Evolutionary conservation across 2,888 invertebrate species (phyloP), one percentile per base, ranked within the genome.

Genomic region (Incurvaria masculella): DNA sequence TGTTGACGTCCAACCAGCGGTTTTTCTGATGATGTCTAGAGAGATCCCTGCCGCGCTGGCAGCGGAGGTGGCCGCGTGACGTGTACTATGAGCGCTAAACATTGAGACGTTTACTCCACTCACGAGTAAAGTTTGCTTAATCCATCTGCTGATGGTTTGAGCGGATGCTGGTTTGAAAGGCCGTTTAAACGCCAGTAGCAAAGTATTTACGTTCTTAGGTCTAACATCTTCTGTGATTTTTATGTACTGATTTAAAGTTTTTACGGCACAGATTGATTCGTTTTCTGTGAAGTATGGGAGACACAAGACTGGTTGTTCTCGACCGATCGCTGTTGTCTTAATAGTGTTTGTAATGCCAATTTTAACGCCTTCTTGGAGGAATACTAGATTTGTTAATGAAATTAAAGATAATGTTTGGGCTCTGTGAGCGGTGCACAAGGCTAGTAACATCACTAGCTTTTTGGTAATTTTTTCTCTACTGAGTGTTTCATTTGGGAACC

Each of bases 391-490:
- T 11, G 21, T 18, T 2, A 51, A 14, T 49, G 27, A 49, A n/a
- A 55, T 50, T 19, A 51, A 21, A 4, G 55, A 52, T 3, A 53
- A 18, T 1, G 53, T 53, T 42, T 55, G 52, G 2, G 33, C 21
- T 27, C 53, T 49, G 16, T 55, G 53, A 2, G 49, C 51, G 16
- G 53, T 49, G 2, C 46, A 39, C 18, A 55, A 42, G 1, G 51
- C 51, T 17, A 54, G 33, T 6, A 52, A 21, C 5, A 45, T 39
- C 8, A 48, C 47, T 4, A 42, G 21, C 43, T 51, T 53, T 45
- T 47, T 51, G 17, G 44, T 47, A 6, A 46, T 8, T 17, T 23
- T 38, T 39, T 23, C 21, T 17, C 47, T 39, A 20, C 11, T 11
- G 10, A 46, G 20, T n/a, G 38, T 16, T n/a, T 39, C 21, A 46